Percentiles rank a stretch among this genome's conserved stretches.
phyloP scores from a whole-genome alignment of 2,888 invertebrate species.

The Hirtodrosophila duncani region DNA sequence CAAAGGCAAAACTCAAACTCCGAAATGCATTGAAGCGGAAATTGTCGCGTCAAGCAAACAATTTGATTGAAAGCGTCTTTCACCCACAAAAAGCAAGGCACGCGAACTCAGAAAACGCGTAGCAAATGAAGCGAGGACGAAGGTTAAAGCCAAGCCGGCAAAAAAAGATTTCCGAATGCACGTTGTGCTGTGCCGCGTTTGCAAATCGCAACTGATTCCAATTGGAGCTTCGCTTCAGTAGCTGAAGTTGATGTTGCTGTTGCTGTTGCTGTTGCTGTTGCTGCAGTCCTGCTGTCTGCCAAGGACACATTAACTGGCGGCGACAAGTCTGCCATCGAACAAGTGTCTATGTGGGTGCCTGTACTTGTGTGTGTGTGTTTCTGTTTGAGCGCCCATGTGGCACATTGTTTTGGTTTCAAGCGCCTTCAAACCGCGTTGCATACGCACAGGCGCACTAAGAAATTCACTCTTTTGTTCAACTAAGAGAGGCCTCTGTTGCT shows the following conservation, averaged over 20 bases:
- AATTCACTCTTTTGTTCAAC: conserved; percentile 36
- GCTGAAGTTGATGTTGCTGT: no score
- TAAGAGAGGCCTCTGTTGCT: conserved; percentile 32
- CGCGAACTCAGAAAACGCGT: conserved; percentile 12
- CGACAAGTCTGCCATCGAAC: conserved; percentile 57
- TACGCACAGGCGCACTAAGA: conserved; percentile 60
- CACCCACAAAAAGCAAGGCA: no score
- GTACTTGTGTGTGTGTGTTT: conserved; percentile 17
- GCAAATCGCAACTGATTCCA: conserved; percentile 78
- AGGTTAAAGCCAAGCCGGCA: no score
- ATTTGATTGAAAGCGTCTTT: conserved; percentile 29
- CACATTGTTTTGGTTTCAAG: conserved; percentile 60
- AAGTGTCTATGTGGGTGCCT: conserved; percentile 7
- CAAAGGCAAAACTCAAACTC: conserved; percentile 42
- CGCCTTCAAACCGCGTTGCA: conserved; percentile 63
- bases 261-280: no score
- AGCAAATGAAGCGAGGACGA: conserved; percentile 17
- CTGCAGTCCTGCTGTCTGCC: conserved; percentile 53
- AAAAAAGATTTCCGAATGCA: conserved; percentile 38
- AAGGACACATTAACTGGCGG: conserved; percentile 37
- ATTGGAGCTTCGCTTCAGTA: no score
- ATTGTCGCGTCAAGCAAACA: conserved; percentile 46
- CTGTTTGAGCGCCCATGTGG: conserved; percentile 1
- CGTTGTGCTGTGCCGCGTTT: conserved; percentile 67
- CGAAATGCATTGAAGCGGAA: conserved; percentile 58